These are phyloP conservation scores for Phyllostomus discolor DNA, from an alignment of 2,113 vertebrate genomes.

Conservation along the genomic window DNA sequence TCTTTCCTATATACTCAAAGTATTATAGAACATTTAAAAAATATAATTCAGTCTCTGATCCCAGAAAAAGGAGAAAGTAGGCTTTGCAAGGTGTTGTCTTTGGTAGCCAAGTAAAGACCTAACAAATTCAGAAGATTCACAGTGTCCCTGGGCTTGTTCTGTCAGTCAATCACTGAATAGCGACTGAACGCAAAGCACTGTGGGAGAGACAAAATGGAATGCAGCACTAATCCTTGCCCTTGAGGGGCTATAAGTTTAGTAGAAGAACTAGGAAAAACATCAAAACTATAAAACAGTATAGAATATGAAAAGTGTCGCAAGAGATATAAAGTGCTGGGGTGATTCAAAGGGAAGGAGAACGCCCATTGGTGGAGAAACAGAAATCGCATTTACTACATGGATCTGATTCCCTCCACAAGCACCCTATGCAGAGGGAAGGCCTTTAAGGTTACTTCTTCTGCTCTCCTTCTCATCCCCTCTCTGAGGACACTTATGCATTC, in stretches of 20 bases:
- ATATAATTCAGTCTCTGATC: neutral
- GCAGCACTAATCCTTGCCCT: neutral
- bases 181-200: neutral
- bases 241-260: neutral
- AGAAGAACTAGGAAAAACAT: neutral
- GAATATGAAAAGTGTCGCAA: neutral
- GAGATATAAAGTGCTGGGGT: neutral
- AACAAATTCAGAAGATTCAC: neutral
- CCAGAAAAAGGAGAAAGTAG: neutral
- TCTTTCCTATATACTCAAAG: neutral
- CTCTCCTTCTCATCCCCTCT: neutral
- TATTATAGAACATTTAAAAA: neutral
- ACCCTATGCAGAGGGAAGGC: neutral
- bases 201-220: neutral
- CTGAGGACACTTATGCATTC: neutral
- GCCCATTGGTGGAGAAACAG: neutral
- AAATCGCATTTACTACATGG: neutral
- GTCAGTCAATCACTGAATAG: neutral
- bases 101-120: neutral
- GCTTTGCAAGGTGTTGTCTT: slow-evolving; percentile 10
- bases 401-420: neutral
- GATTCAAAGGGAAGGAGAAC: neutral
- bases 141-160: neutral
- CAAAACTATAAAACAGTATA: neutral
- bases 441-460: neutral